Evolutionary conservation across 2,113 vertebrate genomes (phyloP).

Genomic region (Sturnira hondurensis): DNA sequence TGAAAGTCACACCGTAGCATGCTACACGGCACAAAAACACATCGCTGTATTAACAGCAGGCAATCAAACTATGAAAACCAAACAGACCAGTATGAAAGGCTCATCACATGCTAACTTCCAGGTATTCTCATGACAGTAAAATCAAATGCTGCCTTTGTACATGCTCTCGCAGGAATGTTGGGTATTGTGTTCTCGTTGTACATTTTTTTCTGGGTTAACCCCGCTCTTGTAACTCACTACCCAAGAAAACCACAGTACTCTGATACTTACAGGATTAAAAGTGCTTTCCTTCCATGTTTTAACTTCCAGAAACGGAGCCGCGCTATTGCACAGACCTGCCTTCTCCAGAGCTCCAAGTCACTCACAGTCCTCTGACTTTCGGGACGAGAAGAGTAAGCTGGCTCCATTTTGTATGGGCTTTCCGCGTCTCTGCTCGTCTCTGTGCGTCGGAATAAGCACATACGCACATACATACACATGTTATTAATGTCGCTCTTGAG

Average conservation of each 20-base stretch:
- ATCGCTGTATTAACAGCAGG: background rate
- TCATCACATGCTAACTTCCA: background rate
- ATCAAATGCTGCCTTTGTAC: background rate
- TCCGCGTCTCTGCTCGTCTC: constrained; percentile 72
- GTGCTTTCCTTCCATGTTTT: constrained; percentile 82
- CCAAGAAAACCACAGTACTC: background rate
- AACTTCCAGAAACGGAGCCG: constrained; percentile 90
- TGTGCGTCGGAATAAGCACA: constrained; percentile 80
- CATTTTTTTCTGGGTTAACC: background rate
- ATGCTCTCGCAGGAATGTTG: background rate
- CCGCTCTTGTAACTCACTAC: background rate
- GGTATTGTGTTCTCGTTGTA: background rate
- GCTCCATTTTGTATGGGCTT: constrained; percentile 77
- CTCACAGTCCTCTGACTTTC: constrained; percentile 51
- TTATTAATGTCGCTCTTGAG: background rate
- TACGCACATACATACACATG: background rate
- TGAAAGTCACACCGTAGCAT: background rate
- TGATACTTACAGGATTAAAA: constrained; percentile 74
- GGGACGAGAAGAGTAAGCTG: constrained; percentile 67
- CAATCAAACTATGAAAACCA: background rate
- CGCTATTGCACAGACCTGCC: constrained; percentile 87
- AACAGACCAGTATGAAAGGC: background rate
- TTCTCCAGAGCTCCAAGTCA: constrained; percentile 86
- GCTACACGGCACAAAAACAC: background rate
- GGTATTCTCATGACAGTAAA: background rate